Evolutionary conservation across 1,140 invertebrate species (phyloP).

Genomic region (Spodoptera frugiperda): DNA sequence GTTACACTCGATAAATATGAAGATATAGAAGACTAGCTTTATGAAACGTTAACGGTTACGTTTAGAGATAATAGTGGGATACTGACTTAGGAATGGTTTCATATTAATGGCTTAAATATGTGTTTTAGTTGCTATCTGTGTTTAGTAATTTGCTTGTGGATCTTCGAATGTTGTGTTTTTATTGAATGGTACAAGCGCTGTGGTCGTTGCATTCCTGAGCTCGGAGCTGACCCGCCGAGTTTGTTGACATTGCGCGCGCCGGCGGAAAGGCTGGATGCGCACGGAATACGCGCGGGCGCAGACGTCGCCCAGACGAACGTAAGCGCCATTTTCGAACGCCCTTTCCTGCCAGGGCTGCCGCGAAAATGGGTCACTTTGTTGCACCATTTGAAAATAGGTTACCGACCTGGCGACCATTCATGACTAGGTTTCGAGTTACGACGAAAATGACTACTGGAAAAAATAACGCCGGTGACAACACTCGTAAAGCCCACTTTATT

Average conservation of each 20-base stretch:
- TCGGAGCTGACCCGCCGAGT: conserved; percentile 49
- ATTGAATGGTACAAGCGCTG: conserved; percentile 36
- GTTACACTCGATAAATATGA: background rate
- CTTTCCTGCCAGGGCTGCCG: conserved; percentile 64
- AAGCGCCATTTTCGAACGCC: conserved; percentile 67
- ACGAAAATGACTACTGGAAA: background rate
- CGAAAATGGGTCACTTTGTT: conserved; percentile 40
- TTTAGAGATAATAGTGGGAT: background rate
- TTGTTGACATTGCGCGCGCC: conserved; percentile 64
- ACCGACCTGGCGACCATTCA: background rate
- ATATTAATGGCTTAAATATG: background rate
- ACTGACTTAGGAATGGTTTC: background rate
- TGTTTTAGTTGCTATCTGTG: too few relatives aligned
- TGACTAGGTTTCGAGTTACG: conserved; percentile 2
- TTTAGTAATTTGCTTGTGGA: too few relatives aligned
- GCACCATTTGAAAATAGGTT: conserved; percentile 24
- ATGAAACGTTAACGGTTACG: background rate
- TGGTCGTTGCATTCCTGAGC: conserved; percentile 60
- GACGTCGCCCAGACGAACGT: conserved; percentile 63
- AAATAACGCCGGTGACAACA: background rate
- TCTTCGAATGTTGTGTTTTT: conserved; percentile 39
- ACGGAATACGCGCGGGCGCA: conserved; percentile 67
- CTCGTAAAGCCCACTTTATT: conserved; percentile 7
- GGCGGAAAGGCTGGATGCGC: conserved; percentile 69
- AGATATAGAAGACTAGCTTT: conserved; percentile 27